Base-by-base conservation (phyloP, 1,140 invertebrate genomes). In the Limonius californicus region DNA sequence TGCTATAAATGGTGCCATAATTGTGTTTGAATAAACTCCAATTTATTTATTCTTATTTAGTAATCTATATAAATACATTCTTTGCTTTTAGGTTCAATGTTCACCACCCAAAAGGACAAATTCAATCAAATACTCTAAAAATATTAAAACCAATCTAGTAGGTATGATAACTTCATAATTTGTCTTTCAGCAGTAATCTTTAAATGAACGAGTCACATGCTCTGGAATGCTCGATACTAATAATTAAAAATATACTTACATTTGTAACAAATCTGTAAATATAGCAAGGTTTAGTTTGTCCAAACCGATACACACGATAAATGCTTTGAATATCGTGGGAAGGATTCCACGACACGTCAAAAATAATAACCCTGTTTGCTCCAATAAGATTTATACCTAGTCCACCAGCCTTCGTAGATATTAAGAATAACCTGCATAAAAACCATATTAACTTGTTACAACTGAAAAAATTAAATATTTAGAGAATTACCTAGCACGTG, bases 241-340 rank as follows among this genome's bases (percentile, higher is more conserved):
- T n/a, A n/a, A n/a, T 45, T 15, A 45, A 45, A 45, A 6, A 45
- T 18, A 45, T 6, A 69, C 72, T 78, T 74, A 91, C 92, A 82
- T 91, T 85, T 50, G 94, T 90, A 9, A 98, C 82, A 59, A 99
- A 89, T 57, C 97, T 83, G 77, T 99, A 99, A 61, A 99, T 88
- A 73, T 95, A 99, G 68, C 95, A 96, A 1, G 96, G 94, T 76
- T 98, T 99, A 60, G 84, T 88, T 71, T 94, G 91, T 0, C 91
- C 91, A 72, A 92, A 97, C 64, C 95, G 82, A 75, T 97, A 99
- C 56, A 98, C 89, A 61, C 97, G 82, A 79, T 99, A 99, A 66
- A 99, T 97, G 72, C 96, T 97, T 81, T 99, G 97, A 30, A 92
- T 85, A 77, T 97, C 94, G 75, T 94, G 87, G 0, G 90, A 89